phyloP scores from a whole-genome alignment of 2,888 invertebrate genomes.

The Cancer borealis region DNA sequence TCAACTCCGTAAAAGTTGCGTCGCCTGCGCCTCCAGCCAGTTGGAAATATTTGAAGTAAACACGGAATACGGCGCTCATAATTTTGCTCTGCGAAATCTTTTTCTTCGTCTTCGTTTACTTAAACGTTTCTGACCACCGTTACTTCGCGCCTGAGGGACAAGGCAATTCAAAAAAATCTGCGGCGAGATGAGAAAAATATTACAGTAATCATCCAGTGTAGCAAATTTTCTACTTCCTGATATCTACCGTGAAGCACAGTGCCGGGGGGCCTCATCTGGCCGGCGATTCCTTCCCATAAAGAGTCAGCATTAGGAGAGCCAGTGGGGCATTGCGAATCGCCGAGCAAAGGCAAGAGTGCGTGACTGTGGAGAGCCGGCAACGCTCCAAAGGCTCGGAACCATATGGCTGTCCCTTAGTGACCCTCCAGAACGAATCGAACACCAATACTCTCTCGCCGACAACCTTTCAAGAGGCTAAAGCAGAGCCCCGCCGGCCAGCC shows the following conservation, averaged over 20 bases:
- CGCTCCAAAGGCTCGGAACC: slow-evolving; percentile 54
- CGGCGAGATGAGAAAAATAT: slow-evolving; percentile 5
- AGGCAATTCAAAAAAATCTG: not conserved
- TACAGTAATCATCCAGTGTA: not conserved
- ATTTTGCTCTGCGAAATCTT: not conserved
- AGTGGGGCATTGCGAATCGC: slow-evolving; percentile 52
- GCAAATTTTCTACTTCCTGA: not conserved
- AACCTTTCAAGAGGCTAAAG: slow-evolving; percentile 58
- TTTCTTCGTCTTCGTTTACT: not conserved
- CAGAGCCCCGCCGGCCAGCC: slow-evolving; percentile 16
- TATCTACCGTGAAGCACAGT: slow-evolving; percentile 23
- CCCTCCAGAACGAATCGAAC: slow-evolving; percentile 53
- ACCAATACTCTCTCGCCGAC: not conserved
- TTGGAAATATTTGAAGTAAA: slow-evolving; percentile 69
- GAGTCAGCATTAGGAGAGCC: slow-evolving; percentile 45
- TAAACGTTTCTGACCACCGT: slow-evolving; percentile 14
- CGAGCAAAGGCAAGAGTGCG: slow-evolving; percentile 42
- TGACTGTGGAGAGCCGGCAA: slow-evolving; percentile 51
- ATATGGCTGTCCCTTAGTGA: slow-evolving; percentile 60
- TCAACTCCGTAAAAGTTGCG: slow-evolving; percentile 61
- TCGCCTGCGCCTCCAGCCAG: slow-evolving; percentile 60
- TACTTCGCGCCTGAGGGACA: not conserved
- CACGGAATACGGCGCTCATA: slow-evolving; percentile 42
- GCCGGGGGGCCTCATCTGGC: slow-evolving; percentile 41
- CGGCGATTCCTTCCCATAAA: slow-evolving; percentile 38